phyloP scores from a whole-genome alignment of 1,140 invertebrate genomes.

The Pararge aegeria region DNA sequence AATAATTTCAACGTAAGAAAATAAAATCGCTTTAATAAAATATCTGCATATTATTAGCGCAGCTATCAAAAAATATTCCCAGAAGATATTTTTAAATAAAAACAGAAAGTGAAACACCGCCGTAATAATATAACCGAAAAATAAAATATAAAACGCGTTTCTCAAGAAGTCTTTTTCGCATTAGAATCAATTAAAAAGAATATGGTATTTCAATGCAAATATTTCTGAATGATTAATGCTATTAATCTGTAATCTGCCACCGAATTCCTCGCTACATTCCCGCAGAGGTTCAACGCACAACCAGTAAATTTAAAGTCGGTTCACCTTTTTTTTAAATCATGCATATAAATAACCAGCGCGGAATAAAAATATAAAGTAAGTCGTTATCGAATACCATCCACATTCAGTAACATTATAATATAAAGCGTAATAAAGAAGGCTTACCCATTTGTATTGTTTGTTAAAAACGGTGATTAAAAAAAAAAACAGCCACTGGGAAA shows the following conservation, averaged over 20 bases:
- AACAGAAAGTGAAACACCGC: slow-evolving; percentile 1
- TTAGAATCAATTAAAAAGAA: slow-evolving; percentile 52
- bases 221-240: slow-evolving; percentile 62
- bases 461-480: slow-evolving; percentile 19
- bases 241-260: slow-evolving; percentile 74
- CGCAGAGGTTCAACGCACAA: slow-evolving; percentile 35
- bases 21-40: background rate
- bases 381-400: slow-evolving; percentile 9
- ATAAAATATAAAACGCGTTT: slow-evolving; percentile 37
- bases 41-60: background rate
- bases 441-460: slow-evolving; percentile 44
- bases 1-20: background rate
- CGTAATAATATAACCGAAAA: slow-evolving; percentile 23
- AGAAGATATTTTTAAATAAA: background rate
- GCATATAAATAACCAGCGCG: slow-evolving; percentile 22
- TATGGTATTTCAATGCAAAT: slow-evolving; percentile 58
- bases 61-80: background rate
- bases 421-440: slow-evolving; percentile 26
- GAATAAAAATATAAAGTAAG: slow-evolving; percentile 21
- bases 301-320: slow-evolving; percentile 37
- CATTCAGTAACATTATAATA: slow-evolving; percentile 14
- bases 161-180: slow-evolving; percentile 51
- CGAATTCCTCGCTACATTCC: slow-evolving; percentile 57
- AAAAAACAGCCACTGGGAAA: slow-evolving; percentile 31
- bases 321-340: slow-evolving; percentile 27